A percentile compares a stretch with the other conserved stretches of the same genome.
phyloP scores from a whole-genome alignment of 1,140 invertebrate genomes.

The Bilobella aurantiaca region DNA sequence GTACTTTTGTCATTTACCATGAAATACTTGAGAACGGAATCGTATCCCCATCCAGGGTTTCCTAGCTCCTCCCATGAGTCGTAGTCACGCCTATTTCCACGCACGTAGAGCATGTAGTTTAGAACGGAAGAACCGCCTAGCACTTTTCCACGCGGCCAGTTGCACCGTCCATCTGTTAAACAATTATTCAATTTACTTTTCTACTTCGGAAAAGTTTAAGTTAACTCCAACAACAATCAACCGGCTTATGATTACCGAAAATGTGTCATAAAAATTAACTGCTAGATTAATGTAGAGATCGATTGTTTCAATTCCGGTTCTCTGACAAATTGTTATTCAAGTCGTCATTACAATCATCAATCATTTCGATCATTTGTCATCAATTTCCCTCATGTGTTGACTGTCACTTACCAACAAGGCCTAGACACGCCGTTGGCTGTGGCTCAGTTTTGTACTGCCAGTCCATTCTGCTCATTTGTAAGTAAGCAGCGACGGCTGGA shows the following conservation, averaged over 20 bases:
- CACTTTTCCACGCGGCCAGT: slow-evolving; percentile 74
- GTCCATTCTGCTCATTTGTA: slow-evolving; percentile 76
- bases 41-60: slow-evolving; percentile 83
- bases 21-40: slow-evolving; percentile 77
- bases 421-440: slow-evolving; percentile 67
- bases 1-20: slow-evolving; percentile 47
- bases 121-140: slow-evolving; percentile 72
- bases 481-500: slow-evolving; percentile 70
- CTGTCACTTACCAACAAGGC: slow-evolving; percentile 43
- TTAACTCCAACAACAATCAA: background rate
- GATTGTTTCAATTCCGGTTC: no score
- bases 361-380: background rate
- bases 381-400: background rate
- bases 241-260: no score
- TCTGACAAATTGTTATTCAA: no score
- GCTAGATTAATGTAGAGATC: no score
- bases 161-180: slow-evolving; percentile 49
- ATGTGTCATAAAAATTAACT: no score
- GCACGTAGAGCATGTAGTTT: slow-evolving; percentile 94
- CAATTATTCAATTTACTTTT: no score
- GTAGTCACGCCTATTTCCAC: slow-evolving; percentile 87
- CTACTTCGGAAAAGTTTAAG: background rate
- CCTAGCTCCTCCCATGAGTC: slow-evolving; percentile 83
- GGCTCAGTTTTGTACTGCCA: slow-evolving; percentile 89
- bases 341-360: background rate